These are phyloP conservation scores for Philhelius pedissequus DNA, from an alignment of 2,888 invertebrate species.

Conservation along the genomic window DNA sequence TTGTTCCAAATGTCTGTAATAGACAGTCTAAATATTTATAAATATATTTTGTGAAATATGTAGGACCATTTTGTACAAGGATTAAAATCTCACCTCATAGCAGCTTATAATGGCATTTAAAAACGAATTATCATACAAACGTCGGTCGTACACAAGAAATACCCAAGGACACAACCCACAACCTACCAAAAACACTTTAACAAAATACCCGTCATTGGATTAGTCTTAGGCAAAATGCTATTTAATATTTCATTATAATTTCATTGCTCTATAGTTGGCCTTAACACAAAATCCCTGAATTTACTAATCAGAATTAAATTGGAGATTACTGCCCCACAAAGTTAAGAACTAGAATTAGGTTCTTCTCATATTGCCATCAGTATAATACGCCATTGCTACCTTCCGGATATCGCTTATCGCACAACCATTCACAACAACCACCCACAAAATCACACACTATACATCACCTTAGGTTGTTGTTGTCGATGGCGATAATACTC, in stretches of 20 bases:
- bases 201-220: background rate
- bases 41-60: no score
- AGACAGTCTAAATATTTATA: no score
- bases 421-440: background rate
- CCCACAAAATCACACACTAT: background rate
- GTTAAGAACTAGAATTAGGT: slow-evolving; percentile 7
- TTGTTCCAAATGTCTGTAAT: no score
- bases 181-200: background rate
- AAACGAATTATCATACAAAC: background rate
- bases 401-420: background rate
- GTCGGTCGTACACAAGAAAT: no score
- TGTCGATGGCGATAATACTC: slow-evolving; percentile 45
- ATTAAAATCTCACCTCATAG: no score
- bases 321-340: slow-evolving; percentile 58
- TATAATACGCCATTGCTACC: no score
- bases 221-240: background rate
- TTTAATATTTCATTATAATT: background rate
- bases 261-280: background rate
- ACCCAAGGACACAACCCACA: background rate
- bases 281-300: slow-evolving; percentile 13
- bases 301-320: slow-evolving; percentile 48
- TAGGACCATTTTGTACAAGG: no score
- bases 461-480: slow-evolving; percentile 9
- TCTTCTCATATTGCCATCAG: slow-evolving; percentile 1
- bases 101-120: background rate